Percentiles rank a stretch among this genome's conserved stretches.
These are phyloP conservation scores for Crypturellus tataupa DNA, from an alignment of 2,797 vertebrate genomes.

Conservation along the genomic window DNA sequence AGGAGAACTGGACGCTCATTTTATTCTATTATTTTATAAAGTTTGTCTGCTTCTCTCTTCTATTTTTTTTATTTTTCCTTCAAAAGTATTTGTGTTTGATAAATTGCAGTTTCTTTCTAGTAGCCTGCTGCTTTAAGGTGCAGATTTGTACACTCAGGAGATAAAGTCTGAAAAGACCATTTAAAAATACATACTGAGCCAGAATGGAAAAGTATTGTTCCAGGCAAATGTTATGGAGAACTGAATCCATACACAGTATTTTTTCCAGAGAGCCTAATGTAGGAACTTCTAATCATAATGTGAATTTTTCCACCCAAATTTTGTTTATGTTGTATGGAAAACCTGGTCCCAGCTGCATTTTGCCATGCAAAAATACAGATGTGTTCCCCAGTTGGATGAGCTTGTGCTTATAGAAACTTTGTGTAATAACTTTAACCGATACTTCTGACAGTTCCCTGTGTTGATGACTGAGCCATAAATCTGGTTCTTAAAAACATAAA, in stretches of 20 bases:
- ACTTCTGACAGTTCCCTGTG: neutral
- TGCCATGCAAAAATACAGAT: neutral
- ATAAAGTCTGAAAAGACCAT: neutral
- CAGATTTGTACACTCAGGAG: neutral
- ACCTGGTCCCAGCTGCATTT: neutral
- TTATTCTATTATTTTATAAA: neutral
- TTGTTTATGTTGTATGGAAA: constrained; percentile 8
- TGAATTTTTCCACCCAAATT: neutral
- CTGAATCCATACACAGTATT: neutral
- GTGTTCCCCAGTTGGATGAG: neutral
- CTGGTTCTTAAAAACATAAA: neutral
- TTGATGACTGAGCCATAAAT: neutral
- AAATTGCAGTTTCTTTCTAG: neutral
- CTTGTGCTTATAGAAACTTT: neutral
- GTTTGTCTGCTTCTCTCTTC: no score
- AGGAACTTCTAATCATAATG: neutral
- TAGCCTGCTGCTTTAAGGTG: neutral
- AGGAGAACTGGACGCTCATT: neutral
- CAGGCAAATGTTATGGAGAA: neutral
- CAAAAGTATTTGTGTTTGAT: neutral
- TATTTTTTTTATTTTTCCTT: neutral
- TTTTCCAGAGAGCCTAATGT: constrained; percentile 15
- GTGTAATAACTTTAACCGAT: neutral
- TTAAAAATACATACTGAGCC: constrained; percentile 26
- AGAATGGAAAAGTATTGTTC: neutral